Conservation (phyloP, 2,113 vertebrate species). For the Albula glossodonta region DNA sequence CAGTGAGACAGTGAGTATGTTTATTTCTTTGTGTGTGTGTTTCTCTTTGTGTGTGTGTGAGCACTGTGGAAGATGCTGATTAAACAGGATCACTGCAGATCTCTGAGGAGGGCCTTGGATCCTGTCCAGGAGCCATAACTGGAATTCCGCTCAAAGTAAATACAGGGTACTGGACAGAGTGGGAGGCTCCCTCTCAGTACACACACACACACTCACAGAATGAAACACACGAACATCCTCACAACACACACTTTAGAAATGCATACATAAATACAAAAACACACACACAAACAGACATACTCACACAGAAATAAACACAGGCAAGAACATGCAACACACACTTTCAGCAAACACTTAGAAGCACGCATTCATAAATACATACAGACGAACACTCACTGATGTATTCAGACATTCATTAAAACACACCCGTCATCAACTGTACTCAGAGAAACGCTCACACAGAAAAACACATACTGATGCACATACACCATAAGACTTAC, state of each 20-base stretch:
- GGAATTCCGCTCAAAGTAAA: conserved; percentile 49
- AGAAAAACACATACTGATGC: not conserved
- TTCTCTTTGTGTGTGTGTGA: not conserved
- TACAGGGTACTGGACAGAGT: conserved; percentile 23
- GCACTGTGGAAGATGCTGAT: conserved; percentile 49
- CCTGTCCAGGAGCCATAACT: conserved; percentile 40
- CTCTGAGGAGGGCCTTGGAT: conserved; percentile 29
- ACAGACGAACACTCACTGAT: not conserved
- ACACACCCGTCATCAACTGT: too few species aligned
- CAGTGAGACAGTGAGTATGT: not conserved
- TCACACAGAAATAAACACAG: not conserved
- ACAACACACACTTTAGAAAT: not conserved
- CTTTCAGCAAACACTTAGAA: not conserved
- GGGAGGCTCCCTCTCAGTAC: not conserved
- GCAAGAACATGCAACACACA: not conserved
- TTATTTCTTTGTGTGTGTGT: not conserved
- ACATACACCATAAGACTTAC: not conserved
- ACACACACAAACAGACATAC: not conserved
- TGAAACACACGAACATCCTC: conserved; percentile 4
- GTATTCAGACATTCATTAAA: not conserved
- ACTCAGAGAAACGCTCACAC: not conserved
- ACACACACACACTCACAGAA: conserved; percentile 20
- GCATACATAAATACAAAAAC: not conserved
- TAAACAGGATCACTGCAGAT: conserved; percentile 41
- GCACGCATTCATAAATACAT: not conserved